A percentile compares a stretch with the other conserved stretches of the same genome.
Conservation (phyloP, 2,888 invertebrate genomes). For the Mythimna impura region DNA sequence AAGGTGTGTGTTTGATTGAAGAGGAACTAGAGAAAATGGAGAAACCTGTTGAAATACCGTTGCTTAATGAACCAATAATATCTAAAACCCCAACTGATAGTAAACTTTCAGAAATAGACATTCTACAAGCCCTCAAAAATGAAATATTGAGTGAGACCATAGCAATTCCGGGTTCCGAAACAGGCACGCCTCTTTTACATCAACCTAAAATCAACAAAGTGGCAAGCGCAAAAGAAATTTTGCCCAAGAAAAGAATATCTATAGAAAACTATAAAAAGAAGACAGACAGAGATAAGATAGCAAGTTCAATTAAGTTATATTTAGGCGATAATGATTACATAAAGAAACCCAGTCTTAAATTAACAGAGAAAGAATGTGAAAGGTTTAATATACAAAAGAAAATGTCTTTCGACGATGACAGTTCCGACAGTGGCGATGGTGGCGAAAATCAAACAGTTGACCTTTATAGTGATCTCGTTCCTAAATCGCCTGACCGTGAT, state of each 20-base stretch:
- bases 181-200: constrained; percentile 80
- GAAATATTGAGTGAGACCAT: constrained; percentile 84
- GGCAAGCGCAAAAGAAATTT: constrained; percentile 76
- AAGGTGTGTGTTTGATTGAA: constrained; percentile 46
- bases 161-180: constrained; percentile 73
- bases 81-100: constrained; percentile 68
- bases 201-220: constrained; percentile 86
- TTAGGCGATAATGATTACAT: constrained; percentile 71
- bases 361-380: constrained; percentile 88
- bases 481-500: constrained; percentile 84
- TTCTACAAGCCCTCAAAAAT: constrained; percentile 86
- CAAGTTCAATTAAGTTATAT: constrained; percentile 55
- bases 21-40: constrained; percentile 56
- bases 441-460: constrained; percentile 68
- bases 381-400: constrained; percentile 82
- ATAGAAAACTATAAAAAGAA: constrained; percentile 88
- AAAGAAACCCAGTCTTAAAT: constrained; percentile 83
- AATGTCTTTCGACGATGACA: constrained; percentile 74
- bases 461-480: constrained; percentile 78
- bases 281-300: constrained; percentile 53
- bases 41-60: constrained; percentile 76
- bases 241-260: constrained; percentile 85
- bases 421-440: constrained; percentile 77
- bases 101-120: constrained; percentile 85
- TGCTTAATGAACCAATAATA: constrained; percentile 75